Percentiles rank a stretch among this genome's conserved stretches.
Conservation (phyloP, 2,888 invertebrate species). For the Zaprionus lineosus region DNA sequence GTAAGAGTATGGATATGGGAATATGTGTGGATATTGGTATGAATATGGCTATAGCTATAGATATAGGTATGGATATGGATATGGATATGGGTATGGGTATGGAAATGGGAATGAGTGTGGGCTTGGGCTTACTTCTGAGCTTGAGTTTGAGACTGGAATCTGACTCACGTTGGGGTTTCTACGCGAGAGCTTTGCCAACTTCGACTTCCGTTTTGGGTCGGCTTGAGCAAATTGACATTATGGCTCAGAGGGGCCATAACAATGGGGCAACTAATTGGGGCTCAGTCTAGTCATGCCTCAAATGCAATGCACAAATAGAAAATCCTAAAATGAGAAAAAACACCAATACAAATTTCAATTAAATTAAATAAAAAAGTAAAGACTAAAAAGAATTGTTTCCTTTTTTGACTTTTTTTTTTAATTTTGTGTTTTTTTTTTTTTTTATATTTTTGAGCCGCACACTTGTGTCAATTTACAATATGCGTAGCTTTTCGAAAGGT, state of each 20-base stretch:
- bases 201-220: slow-evolving; percentile 62
- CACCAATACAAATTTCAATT: slow-evolving; percentile 5
- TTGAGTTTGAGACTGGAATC: neutral
- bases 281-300: slow-evolving; percentile 52
- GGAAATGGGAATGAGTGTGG: slow-evolving; percentile 15
- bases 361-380: slow-evolving; percentile 21
- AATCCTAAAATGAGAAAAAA: slow-evolving; percentile 59
- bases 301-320: slow-evolving; percentile 75
- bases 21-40: neutral
- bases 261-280: slow-evolving; percentile 72
- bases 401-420: no score
- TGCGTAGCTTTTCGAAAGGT: slow-evolving; percentile 68
- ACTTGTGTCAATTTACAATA: slow-evolving; percentile 75
- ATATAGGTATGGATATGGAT: neutral
- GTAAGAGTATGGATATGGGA: neutral
- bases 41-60: neutral
- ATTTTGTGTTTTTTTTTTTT: slow-evolving; percentile 25
- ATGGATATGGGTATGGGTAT: no score
- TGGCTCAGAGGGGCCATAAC: slow-evolving; percentile 63
- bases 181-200: slow-evolving; percentile 55
- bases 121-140: slow-evolving; percentile 4
- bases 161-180: slow-evolving; percentile 51
- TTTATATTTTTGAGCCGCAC: slow-evolving; percentile 29
- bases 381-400: slow-evolving; percentile 38
- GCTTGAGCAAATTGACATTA: slow-evolving; percentile 72